These are phyloP conservation scores for Amazona vittata DNA, from an alignment of 2,113 vertebrate species.

Conservation along the genomic window DNA sequence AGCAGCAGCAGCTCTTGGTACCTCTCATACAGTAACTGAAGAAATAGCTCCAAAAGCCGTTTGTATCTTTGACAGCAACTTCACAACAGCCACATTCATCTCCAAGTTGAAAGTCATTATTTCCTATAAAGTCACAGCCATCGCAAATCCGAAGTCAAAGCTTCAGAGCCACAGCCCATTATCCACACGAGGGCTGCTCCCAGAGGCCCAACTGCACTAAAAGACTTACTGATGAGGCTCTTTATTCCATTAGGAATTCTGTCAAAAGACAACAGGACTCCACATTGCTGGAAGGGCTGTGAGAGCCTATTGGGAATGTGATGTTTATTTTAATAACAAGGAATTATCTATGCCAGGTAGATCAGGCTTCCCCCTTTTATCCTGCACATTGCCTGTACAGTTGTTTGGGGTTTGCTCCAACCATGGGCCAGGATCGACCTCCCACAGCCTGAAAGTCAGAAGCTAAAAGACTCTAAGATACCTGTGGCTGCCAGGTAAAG, in stretches of 20 bases:
- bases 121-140: not conserved
- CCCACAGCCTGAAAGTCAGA: not conserved
- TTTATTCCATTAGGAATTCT: conserved; percentile 1
- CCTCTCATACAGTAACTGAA: not conserved
- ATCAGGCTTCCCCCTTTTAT: not conserved
- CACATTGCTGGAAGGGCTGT: not conserved
- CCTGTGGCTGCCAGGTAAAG: not conserved
- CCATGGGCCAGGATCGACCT: not conserved
- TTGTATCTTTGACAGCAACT: not conserved
- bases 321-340: not conserved
- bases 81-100: not conserved
- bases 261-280: not conserved
- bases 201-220: not conserved
- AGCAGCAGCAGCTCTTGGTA: not conserved
- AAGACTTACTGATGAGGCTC: not conserved
- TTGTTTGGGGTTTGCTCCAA: not conserved
- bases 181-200: not conserved
- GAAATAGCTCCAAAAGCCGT: not conserved
- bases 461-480: not conserved
- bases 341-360: not conserved
- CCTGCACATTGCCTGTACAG: not conserved
- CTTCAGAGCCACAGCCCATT: not conserved
- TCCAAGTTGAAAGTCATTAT: not conserved
- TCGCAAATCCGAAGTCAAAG: not conserved
- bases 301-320: not conserved